Conservation (phyloP, 2,797 vertebrate genomes). For the Remorina albescens region DNA sequence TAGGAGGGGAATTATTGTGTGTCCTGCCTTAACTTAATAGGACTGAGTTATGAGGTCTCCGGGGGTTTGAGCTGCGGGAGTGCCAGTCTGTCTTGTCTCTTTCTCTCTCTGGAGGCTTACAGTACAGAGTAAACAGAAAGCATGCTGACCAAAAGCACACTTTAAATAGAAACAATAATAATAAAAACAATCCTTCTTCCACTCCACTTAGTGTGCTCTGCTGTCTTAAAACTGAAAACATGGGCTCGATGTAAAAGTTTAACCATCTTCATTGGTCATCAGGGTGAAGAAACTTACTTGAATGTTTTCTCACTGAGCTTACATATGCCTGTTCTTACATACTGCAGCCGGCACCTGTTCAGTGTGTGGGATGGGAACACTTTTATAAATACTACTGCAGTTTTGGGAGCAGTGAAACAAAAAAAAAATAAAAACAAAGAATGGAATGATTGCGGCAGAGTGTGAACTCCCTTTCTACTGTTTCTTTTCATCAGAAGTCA, state of each 20-base stretch:
- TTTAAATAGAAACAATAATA: neutral
- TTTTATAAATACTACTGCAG: neutral
- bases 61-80: constrained; percentile 20
- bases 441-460: constrained; percentile 15
- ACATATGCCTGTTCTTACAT: neutral
- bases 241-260: neutral
- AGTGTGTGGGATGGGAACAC: neutral
- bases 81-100: constrained; percentile 23
- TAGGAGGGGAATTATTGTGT: constrained; percentile 47
- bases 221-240: neutral
- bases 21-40: constrained; percentile 47
- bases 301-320: neutral
- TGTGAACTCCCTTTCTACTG: constrained; percentile 46
- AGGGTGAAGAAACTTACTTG: neutral
- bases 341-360: neutral
- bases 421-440: constrained; percentile 5
- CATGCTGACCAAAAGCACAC: constrained; percentile 7
- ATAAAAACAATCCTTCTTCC: neutral
- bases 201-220: neutral
- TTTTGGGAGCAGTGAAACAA: neutral
- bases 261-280: neutral
- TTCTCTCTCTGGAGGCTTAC: neutral
- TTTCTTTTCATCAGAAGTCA: constrained; percentile 58
- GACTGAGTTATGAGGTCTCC: constrained; percentile 59
- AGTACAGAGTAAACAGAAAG: constrained; percentile 20